Evolutionary conservation across 1,140 invertebrate genomes (phyloP).

Genomic region (Drosophila tristis): DNA sequence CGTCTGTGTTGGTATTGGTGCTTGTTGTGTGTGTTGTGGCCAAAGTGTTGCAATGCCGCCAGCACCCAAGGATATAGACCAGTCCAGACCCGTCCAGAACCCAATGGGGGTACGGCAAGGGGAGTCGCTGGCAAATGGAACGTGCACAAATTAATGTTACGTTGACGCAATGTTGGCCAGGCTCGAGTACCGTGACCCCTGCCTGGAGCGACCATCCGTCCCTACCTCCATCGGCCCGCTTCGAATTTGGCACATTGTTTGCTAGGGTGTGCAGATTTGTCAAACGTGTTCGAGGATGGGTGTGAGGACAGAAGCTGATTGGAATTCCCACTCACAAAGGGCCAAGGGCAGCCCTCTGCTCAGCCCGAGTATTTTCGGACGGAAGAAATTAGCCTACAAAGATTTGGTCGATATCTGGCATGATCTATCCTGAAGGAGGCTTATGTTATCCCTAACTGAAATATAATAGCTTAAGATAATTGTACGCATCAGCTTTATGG

Average conservation of each 20-base stretch:
- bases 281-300: conserved; percentile 28
- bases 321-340: conserved; percentile 41
- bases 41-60: conserved; percentile 71
- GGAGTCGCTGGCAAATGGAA: conserved; percentile 66
- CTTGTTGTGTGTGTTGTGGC: conserved; percentile 61
- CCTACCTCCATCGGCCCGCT: conserved; percentile 7
- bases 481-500: too few species aligned
- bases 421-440: too few species aligned
- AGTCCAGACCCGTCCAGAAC: conserved; percentile 24
- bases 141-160: conserved; percentile 77
- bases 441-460: too few species aligned
- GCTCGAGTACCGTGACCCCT: conserved; percentile 50
- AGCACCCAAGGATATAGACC: conserved; percentile 31
- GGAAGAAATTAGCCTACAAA: conserved; percentile 44
- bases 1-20: conserved; percentile 12
- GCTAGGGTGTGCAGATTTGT: conserved; percentile 61
- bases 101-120: conserved; percentile 2
- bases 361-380: conserved; percentile 15
- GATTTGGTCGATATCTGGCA: neutral
- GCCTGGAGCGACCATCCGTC: neutral
- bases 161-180: conserved; percentile 66
- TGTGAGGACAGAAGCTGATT: conserved; percentile 41
- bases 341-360: conserved; percentile 14
- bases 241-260: conserved; percentile 79
- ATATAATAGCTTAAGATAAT: too few species aligned